Evolutionary conservation across 2,113 vertebrate genomes (phyloP).

Genomic region (Rafetus swinhoei): DNA sequence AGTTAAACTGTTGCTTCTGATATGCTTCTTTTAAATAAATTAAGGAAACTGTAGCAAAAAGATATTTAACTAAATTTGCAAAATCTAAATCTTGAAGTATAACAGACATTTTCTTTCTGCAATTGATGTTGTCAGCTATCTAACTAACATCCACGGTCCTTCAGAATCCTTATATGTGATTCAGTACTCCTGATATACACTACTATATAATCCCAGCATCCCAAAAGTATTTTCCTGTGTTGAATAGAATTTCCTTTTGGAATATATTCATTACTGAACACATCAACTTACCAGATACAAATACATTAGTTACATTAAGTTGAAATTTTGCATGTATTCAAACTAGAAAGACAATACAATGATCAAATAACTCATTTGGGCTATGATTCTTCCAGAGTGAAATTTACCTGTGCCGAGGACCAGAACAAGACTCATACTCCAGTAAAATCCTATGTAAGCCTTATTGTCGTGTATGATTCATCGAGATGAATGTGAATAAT

Average conservation of each 20-base stretch:
- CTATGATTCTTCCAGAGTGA: neutral
- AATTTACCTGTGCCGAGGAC: neutral
- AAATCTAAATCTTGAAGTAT: neutral
- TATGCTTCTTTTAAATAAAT: neutral
- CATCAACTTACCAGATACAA: conserved; percentile 4
- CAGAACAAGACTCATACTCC: neutral
- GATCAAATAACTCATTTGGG: neutral
- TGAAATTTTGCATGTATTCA: neutral
- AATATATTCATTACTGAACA: conserved; percentile 13
- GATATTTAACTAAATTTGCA: neutral
- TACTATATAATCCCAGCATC: conserved; percentile 1
- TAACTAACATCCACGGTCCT: neutral
- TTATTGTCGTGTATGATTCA: neutral
- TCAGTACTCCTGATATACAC: neutral
- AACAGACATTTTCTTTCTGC: neutral
- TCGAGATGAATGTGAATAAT: neutral
- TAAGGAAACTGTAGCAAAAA: neutral
- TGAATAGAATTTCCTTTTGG: conserved; percentile 36
- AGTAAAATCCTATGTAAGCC: neutral
- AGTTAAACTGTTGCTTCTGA: neutral
- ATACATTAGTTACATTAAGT: conserved; percentile 35
- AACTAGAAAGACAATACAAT: neutral
- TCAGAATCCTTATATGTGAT: neutral
- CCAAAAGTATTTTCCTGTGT: conserved; percentile 20
- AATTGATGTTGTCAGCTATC: neutral